Evolutionary conservation across 2,888 invertebrate species (phyloP), one percentile per base, ranked within the genome.

Genomic region (Drosophila colorata): DNA sequence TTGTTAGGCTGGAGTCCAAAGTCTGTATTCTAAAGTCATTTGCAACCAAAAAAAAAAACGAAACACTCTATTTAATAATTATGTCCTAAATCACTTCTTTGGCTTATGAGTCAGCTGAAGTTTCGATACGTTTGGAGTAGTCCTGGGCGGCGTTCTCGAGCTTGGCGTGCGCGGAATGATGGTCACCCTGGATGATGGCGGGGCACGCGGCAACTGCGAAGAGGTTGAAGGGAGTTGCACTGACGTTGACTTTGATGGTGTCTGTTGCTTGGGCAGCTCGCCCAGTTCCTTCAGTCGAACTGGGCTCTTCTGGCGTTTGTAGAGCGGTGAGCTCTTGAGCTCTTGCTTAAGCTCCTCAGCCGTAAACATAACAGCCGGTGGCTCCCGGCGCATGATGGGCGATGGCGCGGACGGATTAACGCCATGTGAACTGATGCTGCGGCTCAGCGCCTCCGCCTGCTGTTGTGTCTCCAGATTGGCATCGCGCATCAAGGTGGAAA

Each of bases 401-500:
- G 53, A 48, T 0, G 70, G 52, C 4, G 74, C 37, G 4, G 31
- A 1, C 8, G 61, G 59, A 69, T 71, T 53, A 25, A 74, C 35
- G 51, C 74, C 74, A 48, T 79, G 68, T 0, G 68, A 47, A 35
- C 87, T 86, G 2, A 84, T 83, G 23, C 80, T 86, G 40, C 77
- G 80, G n/a, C 87, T 52, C 0, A 84, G 41, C 0, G 68, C 68
- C n/a, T 77, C 80, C 0, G 69, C 67, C 37, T 79, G 74, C 20
- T 74, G 53, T 0, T 65, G 64, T 0, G 66, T 60, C 61, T 86
- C 88, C 38, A 48, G 58, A 14, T 77, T 64, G 0, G 69, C 60
- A 2, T 77, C 58, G 11, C 63, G 65, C 64, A 84, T 69, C 43
- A 83, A 1, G 2, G 35, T 44, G 13, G 25, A 60, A 4, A 84